Base-by-base conservation (phyloP, 1,140 invertebrate species). In the Ceratina australensis region DNA sequence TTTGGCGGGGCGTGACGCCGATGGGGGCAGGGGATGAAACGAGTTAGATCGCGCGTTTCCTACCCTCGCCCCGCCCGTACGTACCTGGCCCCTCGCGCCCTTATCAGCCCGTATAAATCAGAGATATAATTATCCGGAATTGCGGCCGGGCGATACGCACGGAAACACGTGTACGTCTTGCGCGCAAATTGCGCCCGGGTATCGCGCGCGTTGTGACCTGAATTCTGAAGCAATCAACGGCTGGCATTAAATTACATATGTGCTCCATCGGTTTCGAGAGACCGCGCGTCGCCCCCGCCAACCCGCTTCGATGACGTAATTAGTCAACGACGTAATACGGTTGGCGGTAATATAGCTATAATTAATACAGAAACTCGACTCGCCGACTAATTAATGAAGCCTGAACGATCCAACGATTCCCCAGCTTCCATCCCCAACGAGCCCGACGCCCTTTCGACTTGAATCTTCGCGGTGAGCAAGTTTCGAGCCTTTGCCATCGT, bases 201-300 rank as follows among this genome's bases (percentile, higher is more conserved):
- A 69, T 78, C n/a, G 52, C 78, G 64, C 74, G 49, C 57, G 78
- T 77, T 74, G 82, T 84, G 83, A 84, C 82, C 83, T 65, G 79
- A 85, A 85, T 85, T 84, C 79, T 78, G 75, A 72, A 84, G 83
- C 83, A 85, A 85, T 85, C 83, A 85, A 57, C 63, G 72, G 67
- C 72, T 79, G 61, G 69, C 75, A 73, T 85, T 81, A 84, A 84
- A 85, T 85, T 84, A 81, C 80, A 74, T 76, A 75, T 81, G 79
- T 72, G 79, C 80, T 72, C 69, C 72, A 69, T 84, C 78, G 73
- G 71, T 72, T 42, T 75, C 63, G 81, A 63, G 60, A 49, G 49
- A 56, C 28, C 59, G 69, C 57, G 33, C 33, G 5, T 42, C 33
- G 33, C 33, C 33, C 33, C 33, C 33, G 10, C 33, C n/a, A n/a